A percentile compares a stretch with the other conserved stretches of the same genome.
phyloP scores from a whole-genome alignment of 2,797 vertebrate species.

The Spheniscus humboldti region DNA sequence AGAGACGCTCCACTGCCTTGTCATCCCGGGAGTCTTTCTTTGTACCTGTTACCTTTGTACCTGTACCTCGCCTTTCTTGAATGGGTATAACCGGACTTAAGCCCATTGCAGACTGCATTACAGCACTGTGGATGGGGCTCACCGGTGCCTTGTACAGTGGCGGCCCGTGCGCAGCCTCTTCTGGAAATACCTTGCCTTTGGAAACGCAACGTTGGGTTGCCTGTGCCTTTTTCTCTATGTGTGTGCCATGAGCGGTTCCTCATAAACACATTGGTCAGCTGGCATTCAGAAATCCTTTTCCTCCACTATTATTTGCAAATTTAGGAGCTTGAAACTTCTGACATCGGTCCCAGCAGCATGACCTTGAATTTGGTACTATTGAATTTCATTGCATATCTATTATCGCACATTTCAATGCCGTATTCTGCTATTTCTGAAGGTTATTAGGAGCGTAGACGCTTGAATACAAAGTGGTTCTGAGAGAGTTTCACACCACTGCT shows the following conservation, averaged over 20 bases:
- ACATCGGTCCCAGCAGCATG: not conserved
- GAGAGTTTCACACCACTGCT: not conserved
- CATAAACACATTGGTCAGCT: accelerated
- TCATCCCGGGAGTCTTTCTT: not conserved
- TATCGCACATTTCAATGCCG: not conserved
- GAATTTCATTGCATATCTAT: not conserved
- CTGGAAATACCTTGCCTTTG: not conserved
- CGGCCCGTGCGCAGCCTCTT: accelerated
- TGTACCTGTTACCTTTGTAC: too few species aligned
- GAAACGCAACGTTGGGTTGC: not conserved
- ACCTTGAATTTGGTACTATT: not conserved
- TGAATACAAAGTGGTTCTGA: not conserved
- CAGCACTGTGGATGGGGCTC: not conserved
- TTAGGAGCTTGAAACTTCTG: not conserved
- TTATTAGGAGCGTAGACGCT: not conserved
- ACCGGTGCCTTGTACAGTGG: not conserved
- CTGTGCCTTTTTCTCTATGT: accelerated
- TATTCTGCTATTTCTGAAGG: not conserved
- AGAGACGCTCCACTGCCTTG: not conserved
- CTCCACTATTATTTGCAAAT: not conserved
- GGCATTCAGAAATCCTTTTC: not conserved
- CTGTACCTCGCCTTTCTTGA: not conserved
- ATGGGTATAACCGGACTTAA: accelerated
- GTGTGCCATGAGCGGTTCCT: not conserved
- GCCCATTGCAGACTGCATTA: not conserved